Base-by-base conservation (phyloP, 2,888 invertebrate species). In the Caenorhabditis doughertyi region DNA sequence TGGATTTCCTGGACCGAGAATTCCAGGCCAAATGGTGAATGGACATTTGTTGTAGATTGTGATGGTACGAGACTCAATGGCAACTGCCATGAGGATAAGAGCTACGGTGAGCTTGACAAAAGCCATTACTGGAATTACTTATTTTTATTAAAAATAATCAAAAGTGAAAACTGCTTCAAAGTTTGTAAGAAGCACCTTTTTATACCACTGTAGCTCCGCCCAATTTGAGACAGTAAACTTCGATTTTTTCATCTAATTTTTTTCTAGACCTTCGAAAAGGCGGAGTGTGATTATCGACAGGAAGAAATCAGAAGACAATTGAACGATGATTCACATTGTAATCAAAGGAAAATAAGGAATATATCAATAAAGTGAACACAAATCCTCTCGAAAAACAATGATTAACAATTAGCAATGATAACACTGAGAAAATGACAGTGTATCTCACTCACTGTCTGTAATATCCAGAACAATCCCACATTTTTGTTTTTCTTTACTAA, bases 21-120 rank as follows among this genome's bases (percentile, higher is more conserved):
- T 83, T 55, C 89, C 89, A 5, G 89, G 89, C 89, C 89, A 89
- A 25, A 89, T 85, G 35, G 86, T 83, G 74, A 87, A 84, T 29
- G 85, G 84, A 62, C 89, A 89, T 62, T 89, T 89, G 86, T 89
- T 89, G 74, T 77, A 82, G 56, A 89, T 51, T 18, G 71, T 82
- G 25, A 82, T 82, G 21, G 60, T 73, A 32, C 82, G 65, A 18
- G 72, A 53, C 27, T 82, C 72, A 32, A 47, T 71, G n/a, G 51
- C 53, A 7, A 71, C 56, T 21, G 60, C 81, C 58, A 81, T 56
- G 11, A 76, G 67, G 25, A 76, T 35, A 2, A 76, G 13, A 39
- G 74, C 56, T 18, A 74, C n/a, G 5, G 65, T 56, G 25, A 74
- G 35, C 67, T 76, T 65, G 58, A 67, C n/a, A 13, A 74, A 39